Percentiles rank a stretch among this genome's conserved stretches.
phyloP scores from a whole-genome alignment of 2,888 invertebrate genomes.

The Limnephilus marmoratus region DNA sequence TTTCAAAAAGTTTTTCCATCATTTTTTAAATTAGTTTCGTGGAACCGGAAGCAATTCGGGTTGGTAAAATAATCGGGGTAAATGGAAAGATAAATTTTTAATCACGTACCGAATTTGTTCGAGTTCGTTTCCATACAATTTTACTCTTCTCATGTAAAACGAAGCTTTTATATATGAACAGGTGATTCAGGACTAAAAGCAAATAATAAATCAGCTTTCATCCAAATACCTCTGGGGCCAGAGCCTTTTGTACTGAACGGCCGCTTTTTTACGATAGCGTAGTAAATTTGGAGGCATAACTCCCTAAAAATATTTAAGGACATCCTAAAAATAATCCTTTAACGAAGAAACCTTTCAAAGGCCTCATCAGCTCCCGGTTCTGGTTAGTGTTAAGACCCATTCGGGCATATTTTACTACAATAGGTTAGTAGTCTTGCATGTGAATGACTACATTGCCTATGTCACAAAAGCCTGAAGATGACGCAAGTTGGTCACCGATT shows the following conservation, averaged over 20 bases:
- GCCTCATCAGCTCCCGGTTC: background rate
- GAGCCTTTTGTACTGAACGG: conserved; percentile 14
- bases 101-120: background rate
- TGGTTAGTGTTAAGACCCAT: background rate
- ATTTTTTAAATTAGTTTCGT: background rate
- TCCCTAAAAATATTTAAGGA: conserved; percentile 32
- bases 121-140: background rate
- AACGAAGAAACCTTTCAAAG: conserved; percentile 22
- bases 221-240: background rate
- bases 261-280: conserved; percentile 1
- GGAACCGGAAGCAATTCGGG: background rate
- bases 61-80: background rate
- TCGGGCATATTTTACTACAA: background rate
- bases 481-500: background rate
- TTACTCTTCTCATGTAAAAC: background rate
- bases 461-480: background rate
- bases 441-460: background rate
- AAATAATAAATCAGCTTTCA: conserved; percentile 29
- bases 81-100: background rate
- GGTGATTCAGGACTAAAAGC: conserved; percentile 16
- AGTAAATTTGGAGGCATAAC: conserved; percentile 25
- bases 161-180: conserved; percentile 17
- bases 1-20: background rate
- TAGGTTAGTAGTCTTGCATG: background rate
- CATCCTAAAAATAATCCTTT: conserved; percentile 22